Percentiles rank a stretch among this genome's conserved stretches.
phyloP scores from a whole-genome alignment of 1,140 invertebrate genomes.

The Brachionus angularis region DNA sequence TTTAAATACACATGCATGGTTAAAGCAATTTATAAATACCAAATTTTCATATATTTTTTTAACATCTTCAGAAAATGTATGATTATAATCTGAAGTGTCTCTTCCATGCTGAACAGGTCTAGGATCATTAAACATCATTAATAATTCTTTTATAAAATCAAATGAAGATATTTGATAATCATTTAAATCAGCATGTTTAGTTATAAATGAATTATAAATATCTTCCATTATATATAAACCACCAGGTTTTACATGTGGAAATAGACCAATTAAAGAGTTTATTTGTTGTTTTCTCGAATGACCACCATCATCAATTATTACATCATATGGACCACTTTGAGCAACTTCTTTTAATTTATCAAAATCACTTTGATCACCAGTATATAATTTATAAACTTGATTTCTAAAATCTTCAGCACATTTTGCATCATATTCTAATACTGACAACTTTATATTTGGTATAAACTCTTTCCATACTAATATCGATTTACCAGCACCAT shows the following conservation, averaged over 20 bases:
- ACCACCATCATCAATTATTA: slow-evolving; percentile 18
- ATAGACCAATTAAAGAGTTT: background rate
- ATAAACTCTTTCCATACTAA: background rate
- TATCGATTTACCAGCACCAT: background rate
- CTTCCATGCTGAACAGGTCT: no score
- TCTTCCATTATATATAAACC: slow-evolving; percentile 11
- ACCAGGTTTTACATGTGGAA: background rate
- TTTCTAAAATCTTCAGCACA: background rate
- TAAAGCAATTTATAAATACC: no score
- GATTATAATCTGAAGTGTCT: no score
- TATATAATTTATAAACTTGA: background rate
- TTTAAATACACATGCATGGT: no score
- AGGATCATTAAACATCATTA: no score
- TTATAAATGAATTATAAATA: background rate
- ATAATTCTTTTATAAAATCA: no score
- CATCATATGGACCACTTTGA: background rate
- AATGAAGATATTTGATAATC: no score
- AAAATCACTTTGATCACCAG: background rate
- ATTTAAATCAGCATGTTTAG: no score
- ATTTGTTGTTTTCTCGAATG: background rate
- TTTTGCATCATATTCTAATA: background rate
- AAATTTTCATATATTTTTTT: no score
- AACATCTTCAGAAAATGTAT: no score
- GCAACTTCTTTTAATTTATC: background rate
- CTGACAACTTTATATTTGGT: background rate